Evolutionary conservation across 2,113 vertebrate genomes (phyloP), one percentile per base, ranked within the genome.

Genomic region (Microcebus ravelobensis): DNA sequence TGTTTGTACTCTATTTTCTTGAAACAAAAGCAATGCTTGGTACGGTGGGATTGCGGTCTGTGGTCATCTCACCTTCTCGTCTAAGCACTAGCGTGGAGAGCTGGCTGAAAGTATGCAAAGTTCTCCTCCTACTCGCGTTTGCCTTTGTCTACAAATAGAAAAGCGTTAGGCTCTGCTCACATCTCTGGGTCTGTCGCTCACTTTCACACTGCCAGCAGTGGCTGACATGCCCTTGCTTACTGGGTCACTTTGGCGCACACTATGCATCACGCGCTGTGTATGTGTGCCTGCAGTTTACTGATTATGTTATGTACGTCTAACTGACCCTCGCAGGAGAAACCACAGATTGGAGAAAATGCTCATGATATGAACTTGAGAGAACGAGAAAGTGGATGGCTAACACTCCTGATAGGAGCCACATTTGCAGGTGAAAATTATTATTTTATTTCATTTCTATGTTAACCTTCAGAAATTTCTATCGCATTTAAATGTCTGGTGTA

Each of bases 241-340:
- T 12, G 39, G 12, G 10, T 73, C 27, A 5, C 23, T 59, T 50
- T 31, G 71, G 20, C 29, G 45, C 27, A 27, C 0, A 0, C 2
- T 2, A 21, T 13, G 7, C 25, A 21, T 25, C 1, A 3, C 76
- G 2, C 15, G 10, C 27, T 36, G 6, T 7, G 7, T 21, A 6
- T 15, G 0, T 2, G 8, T 45, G 18, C 48, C 23, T 11, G 14
- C 39, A 39, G 3, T 84, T 31, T 70, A 27, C 34, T n/a, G 17
- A 21, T 45, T 45, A 7, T 17, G 4, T 63, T 67, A 59, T 36
- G 36, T 59, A 20, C 36, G 45, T 71, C 63, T 65, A 18, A 34
- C 14, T 17, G 48, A 61, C 25, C 3, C 5, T 65, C 31, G 39
- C 20, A 71, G 68, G 48, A 63, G 15, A 87, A 88, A 79, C 13